Conservation (phyloP, 2,113 vertebrate species). For the Speoplatyrhinus poulsoni region DNA sequence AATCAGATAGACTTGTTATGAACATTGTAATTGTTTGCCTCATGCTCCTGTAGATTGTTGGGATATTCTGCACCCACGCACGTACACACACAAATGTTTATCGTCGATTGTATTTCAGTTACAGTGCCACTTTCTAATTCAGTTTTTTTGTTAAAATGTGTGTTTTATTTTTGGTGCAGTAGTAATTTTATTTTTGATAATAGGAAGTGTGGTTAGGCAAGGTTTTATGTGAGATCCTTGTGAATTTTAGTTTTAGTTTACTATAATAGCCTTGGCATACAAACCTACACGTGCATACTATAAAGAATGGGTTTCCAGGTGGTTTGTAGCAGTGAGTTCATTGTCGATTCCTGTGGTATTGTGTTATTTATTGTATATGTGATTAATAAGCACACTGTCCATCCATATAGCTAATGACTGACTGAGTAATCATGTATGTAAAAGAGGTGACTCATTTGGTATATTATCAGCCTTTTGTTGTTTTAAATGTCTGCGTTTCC, state of each 20-base stretch:
- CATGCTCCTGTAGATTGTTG: conserved; percentile 49
- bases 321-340: conserved; percentile 41
- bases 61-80: conserved; percentile 28
- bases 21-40: conserved; percentile 56
- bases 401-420: conserved; percentile 68
- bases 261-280: not conserved
- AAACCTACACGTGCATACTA: not conserved
- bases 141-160: too few species aligned
- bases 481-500: conserved; percentile 63
- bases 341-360: conserved; percentile 64
- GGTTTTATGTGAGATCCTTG: too few species aligned
- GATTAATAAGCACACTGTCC: conserved; percentile 64
- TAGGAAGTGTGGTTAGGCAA: too few species aligned
- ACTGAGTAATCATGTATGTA: conserved; percentile 65
- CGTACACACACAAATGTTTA: not conserved
- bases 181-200: too few species aligned
- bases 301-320: conserved; percentile 20
- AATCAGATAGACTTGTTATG: conserved; percentile 27
- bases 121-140: too few species aligned
- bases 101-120: too few species aligned
- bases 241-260: not conserved
- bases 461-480: conserved; percentile 14
- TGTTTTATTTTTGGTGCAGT: too few species aligned
- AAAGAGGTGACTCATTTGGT: conserved; percentile 45
- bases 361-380: conserved; percentile 73